Evolutionary conservation across 2,113 vertebrate genomes (phyloP).

Genomic region (Psittacula cyanocephala): DNA sequence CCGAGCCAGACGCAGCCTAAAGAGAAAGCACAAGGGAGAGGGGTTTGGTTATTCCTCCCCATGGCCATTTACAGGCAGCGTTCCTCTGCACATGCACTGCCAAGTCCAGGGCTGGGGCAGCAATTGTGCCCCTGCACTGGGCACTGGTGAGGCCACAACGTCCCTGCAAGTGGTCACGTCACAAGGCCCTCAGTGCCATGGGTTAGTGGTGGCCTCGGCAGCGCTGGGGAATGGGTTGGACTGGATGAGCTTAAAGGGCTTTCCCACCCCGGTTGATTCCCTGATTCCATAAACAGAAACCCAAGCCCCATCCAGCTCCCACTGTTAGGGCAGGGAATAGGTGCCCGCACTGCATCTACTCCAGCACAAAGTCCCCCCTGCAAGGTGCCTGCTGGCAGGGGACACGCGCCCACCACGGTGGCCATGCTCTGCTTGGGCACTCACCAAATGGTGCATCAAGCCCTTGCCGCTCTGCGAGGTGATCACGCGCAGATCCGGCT

Average conservation of each 20-base stretch:
- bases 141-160: too few species aligned
- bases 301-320: not conserved
- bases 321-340: fast-evolving
- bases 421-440: not conserved
- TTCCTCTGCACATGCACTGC: fast-evolving
- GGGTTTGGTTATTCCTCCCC: not conserved
- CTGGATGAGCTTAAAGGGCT: not conserved
- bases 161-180: too few species aligned
- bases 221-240: not conserved
- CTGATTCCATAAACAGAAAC: not conserved
- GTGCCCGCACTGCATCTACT: fast-evolving
- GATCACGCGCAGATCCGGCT: conserved; percentile 95
- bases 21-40: not conserved
- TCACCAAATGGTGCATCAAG: conserved; percentile 95
- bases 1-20: conserved; percentile 90
- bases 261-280: not conserved
- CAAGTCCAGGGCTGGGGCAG: too few species aligned
- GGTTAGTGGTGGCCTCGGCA: not conserved
- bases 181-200: not conserved
- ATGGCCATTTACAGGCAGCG: fast-evolving
- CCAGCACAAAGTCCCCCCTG: fast-evolving
- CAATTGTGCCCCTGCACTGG: too few species aligned
- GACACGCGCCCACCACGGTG: not conserved
- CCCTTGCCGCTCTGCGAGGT: conserved; percentile 94
- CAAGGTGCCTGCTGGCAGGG: fast-evolving